phyloP scores from a whole-genome alignment of 2,888 invertebrate genomes.

The Auanema freiburgensis region DNA sequence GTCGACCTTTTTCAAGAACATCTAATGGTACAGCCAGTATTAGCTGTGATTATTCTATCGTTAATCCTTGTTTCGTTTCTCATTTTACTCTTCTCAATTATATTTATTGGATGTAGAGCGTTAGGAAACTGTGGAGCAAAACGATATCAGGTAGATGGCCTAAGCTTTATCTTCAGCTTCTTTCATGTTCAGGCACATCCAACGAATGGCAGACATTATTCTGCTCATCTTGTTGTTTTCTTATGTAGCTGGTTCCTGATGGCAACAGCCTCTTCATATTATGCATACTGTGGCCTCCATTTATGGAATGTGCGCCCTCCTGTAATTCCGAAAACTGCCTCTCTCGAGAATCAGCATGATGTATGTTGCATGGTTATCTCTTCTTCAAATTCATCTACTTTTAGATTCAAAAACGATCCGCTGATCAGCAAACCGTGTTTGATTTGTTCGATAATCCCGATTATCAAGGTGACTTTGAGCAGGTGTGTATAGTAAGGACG shows the following conservation, averaged over 20 bases:
- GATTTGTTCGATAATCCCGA: constrained; percentile 37
- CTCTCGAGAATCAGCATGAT: neutral
- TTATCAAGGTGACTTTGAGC: constrained; percentile 41
- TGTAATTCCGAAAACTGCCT: neutral
- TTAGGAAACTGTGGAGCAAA: constrained; percentile 39
- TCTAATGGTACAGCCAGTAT: constrained; percentile 32
- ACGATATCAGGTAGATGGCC: constrained; percentile 33
- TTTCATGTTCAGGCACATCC: constrained; percentile 29
- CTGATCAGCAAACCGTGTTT: constrained; percentile 16
- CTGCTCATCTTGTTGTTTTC: constrained; percentile 26
- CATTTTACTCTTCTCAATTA: constrained; percentile 23
- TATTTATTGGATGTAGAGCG: constrained; percentile 33
- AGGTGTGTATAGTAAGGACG: constrained; percentile 1
- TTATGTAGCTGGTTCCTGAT: constrained; percentile 16
- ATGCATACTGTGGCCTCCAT: constrained; percentile 11
- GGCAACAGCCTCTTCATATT: constrained; percentile 13
- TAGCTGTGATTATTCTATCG: constrained; percentile 29
- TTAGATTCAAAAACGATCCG: constrained; percentile 7
- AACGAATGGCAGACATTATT: constrained; percentile 30
- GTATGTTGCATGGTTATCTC: neutral
- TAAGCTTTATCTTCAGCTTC: neutral
- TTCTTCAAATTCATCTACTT: neutral
- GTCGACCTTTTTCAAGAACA: constrained; percentile 32
- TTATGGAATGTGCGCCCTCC: constrained; percentile 12
- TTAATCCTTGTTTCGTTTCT: constrained; percentile 25